Evolutionary conservation across 2,797 vertebrate species (phyloP).

Genomic region (Neoniphon sammara): DNA sequence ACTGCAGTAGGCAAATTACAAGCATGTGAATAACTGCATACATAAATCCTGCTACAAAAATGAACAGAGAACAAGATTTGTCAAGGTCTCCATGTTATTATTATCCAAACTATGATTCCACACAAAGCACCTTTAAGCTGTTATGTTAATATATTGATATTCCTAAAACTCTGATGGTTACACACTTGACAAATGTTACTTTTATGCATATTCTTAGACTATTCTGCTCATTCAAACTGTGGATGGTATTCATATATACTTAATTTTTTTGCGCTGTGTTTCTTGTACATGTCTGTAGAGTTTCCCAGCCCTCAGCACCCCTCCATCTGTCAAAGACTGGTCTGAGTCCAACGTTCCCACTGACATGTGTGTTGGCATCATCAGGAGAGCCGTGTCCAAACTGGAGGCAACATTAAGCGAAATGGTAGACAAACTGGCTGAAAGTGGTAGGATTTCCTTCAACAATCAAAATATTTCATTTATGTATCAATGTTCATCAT

Average conservation of each 20-base stretch:
- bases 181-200: no score
- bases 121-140: no score
- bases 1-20: no score
- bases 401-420: constrained; percentile 72
- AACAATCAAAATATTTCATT: rapidly evolving
- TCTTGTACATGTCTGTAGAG: constrained; percentile 64
- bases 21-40: no score
- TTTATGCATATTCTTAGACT: no score
- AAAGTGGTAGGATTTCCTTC: constrained; percentile 69
- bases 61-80: no score
- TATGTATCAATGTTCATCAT: background rate
- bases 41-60: no score
- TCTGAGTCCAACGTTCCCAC: constrained; percentile 78
- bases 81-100: no score
- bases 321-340: constrained; percentile 82
- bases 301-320: constrained; percentile 76
- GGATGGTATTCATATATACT: background rate
- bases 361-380: constrained; percentile 79
- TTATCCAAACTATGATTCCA: no score
- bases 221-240: background rate
- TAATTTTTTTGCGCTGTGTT: background rate
- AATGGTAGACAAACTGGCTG: constrained; percentile 76
- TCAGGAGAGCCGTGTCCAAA: constrained; percentile 78
- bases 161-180: no score
- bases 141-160: no score